Conservation (phyloP, 2,888 invertebrate genomes). For the Trissolcus brochymenae region DNA sequence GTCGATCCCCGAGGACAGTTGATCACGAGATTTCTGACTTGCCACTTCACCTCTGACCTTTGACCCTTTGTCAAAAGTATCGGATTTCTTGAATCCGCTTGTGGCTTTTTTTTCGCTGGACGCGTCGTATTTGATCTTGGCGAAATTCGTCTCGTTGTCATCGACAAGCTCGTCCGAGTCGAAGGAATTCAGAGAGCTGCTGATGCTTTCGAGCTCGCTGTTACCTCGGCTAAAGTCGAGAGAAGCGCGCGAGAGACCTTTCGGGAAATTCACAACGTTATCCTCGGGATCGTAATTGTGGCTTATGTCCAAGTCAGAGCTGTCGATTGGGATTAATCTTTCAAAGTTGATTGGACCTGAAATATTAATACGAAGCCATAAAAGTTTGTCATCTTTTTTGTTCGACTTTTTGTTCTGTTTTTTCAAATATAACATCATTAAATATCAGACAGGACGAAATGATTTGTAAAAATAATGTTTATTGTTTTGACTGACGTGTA, state of each 20-base stretch:
- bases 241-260: constrained; percentile 45
- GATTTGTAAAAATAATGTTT: no score
- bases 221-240: constrained; percentile 41
- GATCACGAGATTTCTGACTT: constrained; percentile 67
- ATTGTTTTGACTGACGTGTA: no score
- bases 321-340: constrained; percentile 23
- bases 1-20: constrained; percentile 73
- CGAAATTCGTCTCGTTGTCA: constrained; percentile 22
- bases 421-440: no score
- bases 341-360: constrained; percentile 40
- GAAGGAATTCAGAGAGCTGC: constrained; percentile 29
- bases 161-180: constrained; percentile 24
- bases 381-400: no score
- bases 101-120: constrained; percentile 13
- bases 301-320: constrained; percentile 28
- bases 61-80: constrained; percentile 66
- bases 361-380: constrained; percentile 16
- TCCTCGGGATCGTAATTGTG: constrained; percentile 31
- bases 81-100: constrained; percentile 66
- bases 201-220: constrained; percentile 30
- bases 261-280: constrained; percentile 45
- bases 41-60: constrained; percentile 62
- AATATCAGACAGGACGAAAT: no score
- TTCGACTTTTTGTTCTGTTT: no score
- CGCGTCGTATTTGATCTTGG: no score